These are phyloP conservation scores for Cuculus canorus DNA, from an alignment of 2,797 vertebrate genomes.

Conservation along the genomic window DNA sequence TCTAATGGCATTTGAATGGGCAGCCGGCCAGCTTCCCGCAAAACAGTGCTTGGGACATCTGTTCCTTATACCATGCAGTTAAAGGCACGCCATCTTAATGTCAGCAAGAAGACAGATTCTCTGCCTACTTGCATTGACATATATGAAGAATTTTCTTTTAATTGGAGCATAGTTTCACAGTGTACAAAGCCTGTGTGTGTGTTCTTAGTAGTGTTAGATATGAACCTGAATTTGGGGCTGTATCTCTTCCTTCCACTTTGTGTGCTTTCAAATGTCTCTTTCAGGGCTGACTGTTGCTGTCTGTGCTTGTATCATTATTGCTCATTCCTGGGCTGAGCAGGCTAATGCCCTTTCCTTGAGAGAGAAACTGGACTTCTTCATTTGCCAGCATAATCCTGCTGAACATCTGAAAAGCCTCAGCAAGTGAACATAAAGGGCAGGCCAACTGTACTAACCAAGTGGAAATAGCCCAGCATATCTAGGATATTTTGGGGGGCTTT, in stretches of 20 bases:
- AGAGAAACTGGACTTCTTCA: background rate
- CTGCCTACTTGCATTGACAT: background rate
- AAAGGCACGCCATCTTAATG: background rate
- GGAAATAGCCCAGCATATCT: background rate
- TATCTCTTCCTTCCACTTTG: background rate
- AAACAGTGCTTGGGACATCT: conserved; percentile 44
- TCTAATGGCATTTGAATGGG: conserved; percentile 52
- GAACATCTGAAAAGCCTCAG: background rate
- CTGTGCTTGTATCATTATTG: background rate
- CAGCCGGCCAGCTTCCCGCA: conserved; percentile 25
- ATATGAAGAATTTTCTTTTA: background rate
- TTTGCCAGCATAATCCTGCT: background rate
- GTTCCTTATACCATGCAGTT: conserved; percentile 17
- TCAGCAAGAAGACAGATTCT: background rate
- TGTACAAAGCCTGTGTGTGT: background rate
- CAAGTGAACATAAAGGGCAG: background rate
- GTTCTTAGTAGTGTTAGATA: background rate
- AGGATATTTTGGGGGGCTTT: background rate
- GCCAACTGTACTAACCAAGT: background rate
- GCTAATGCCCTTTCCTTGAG: background rate
- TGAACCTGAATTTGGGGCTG: background rate
- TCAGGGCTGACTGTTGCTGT: background rate
- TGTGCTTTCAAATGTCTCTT: background rate
- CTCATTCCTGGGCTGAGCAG: background rate
- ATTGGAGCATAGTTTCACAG: background rate